Conservation (phyloP, 1,140 invertebrate genomes). For the Lysiphlebus fabarum region DNA sequence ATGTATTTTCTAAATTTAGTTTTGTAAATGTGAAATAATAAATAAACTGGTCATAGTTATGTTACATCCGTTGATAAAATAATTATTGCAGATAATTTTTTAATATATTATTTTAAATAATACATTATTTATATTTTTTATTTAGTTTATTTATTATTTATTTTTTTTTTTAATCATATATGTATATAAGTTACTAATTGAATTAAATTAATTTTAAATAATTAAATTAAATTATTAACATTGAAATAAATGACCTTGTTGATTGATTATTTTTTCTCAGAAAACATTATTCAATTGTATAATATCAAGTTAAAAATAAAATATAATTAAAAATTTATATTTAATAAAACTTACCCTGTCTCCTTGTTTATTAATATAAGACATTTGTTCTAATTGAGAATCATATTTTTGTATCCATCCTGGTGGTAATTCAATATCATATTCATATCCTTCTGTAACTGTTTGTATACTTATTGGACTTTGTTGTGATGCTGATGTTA, state of each 20-base stretch:
- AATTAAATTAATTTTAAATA: too few relatives aligned
- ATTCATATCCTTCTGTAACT: slow-evolving; percentile 30
- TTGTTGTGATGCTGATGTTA: slow-evolving; percentile 25
- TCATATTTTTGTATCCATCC: slow-evolving; percentile 44
- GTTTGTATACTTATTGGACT: slow-evolving; percentile 28
- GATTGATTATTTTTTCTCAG: not conserved
- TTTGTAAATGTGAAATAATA: too few relatives aligned
- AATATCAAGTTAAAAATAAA: not conserved
- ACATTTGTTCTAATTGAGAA: slow-evolving; percentile 36
- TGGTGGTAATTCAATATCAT: slow-evolving; percentile 36
- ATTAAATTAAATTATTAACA: not conserved
- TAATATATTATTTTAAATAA: too few relatives aligned
- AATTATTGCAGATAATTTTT: too few relatives aligned
- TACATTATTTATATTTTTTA: too few relatives aligned
- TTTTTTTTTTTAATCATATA: too few relatives aligned
- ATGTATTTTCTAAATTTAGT: too few relatives aligned
- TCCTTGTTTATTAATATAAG: slow-evolving; percentile 39
- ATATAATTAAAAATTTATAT: slow-evolving; percentile 5
- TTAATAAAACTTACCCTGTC: slow-evolving; percentile 35
- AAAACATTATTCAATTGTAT: not conserved
- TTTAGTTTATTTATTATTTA: too few relatives aligned
- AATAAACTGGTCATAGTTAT: not conserved
- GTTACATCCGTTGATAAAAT: too few relatives aligned
- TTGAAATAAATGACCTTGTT: not conserved
- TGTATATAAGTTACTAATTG: too few relatives aligned